These are phyloP conservation scores for Acropora yongei DNA, from an alignment of 64 coral and sea anemone species.

Conservation along the genomic window DNA sequence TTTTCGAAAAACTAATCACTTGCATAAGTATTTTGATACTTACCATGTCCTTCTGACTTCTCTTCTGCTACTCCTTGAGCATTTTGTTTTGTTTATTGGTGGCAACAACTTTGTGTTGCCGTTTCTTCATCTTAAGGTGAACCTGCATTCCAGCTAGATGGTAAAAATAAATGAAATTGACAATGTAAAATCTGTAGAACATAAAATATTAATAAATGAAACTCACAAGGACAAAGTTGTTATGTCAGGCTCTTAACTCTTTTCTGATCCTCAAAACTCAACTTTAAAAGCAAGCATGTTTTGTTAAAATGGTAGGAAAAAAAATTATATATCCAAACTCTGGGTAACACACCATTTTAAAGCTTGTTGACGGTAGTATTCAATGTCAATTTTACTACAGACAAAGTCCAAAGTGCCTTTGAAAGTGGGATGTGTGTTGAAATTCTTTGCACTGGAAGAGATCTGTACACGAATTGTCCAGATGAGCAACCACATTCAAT, in stretches of 20 bases:
- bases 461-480: too few relatives aligned
- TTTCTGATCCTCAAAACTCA: neutral
- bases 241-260: neutral
- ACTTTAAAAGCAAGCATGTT: neutral
- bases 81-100: neutral
- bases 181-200: neutral
- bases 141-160: slow-evolving; percentile 7
- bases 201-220: neutral
- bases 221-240: neutral
- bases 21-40: neutral
- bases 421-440: too few relatives aligned
- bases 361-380: too few relatives aligned
- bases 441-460: too few relatives aligned
- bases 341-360: neutral
- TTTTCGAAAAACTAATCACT: too few relatives aligned
- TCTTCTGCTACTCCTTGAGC: neutral
- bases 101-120: neutral
- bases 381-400: too few relatives aligned
- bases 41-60: slow-evolving; percentile 1
- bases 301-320: neutral
- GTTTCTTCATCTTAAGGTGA: neutral
- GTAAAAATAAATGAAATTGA: neutral
- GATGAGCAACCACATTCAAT: too few relatives aligned
- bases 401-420: too few relatives aligned
- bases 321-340: neutral